Evolutionary conservation across 2,113 vertebrate species (phyloP), one percentile per base, ranked within the genome.

Genomic region (Laticauda laticaudata): DNA sequence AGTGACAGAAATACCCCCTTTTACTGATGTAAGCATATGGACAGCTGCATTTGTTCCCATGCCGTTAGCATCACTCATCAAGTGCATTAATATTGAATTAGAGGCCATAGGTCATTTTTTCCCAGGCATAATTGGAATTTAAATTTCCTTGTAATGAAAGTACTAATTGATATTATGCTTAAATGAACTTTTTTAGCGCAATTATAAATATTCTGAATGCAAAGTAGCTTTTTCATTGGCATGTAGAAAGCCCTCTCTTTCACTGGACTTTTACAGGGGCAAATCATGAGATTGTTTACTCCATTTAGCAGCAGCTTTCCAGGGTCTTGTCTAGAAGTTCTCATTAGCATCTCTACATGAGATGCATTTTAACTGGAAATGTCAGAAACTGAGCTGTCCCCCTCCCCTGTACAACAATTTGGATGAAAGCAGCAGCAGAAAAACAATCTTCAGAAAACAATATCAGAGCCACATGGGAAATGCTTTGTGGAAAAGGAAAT

Each of bases 51-150:
- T 95, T 93, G 92, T 98, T 97, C 98, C 97, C 97, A 94, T 97
- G 97, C 97, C 96, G 97, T 97, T 97, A 94, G 97, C 98, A 98
- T 98, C 98, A 97, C 98, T 98, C 98, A 98, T 98, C 97, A 98
- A 98, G 97, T 97, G 97, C 98, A 98, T 99, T 98, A 98, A 98
- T 98, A 98, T 97, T 96, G 97, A 97, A 98, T 97, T 97, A 98
- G 96, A 98, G 97, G 97, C 95, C 97, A 97, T 98, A 98, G 94
- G 96, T 98, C 96, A 96, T 97, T 98, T 98, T 81, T 81, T 98
- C 98, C 98, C 98, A 98, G 98, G 98, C 98, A 98, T 98, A 98
- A 99, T 98, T 98, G 98, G 98, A 98, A 98, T 97, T 98, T 98
- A 96, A 98, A 97, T 95, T 98, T 98, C 98, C 98, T 98, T 98